Evolutionary conservation across 2,113 vertebrate species (phyloP).

Genomic region (Stigmatopora nigra): DNA sequence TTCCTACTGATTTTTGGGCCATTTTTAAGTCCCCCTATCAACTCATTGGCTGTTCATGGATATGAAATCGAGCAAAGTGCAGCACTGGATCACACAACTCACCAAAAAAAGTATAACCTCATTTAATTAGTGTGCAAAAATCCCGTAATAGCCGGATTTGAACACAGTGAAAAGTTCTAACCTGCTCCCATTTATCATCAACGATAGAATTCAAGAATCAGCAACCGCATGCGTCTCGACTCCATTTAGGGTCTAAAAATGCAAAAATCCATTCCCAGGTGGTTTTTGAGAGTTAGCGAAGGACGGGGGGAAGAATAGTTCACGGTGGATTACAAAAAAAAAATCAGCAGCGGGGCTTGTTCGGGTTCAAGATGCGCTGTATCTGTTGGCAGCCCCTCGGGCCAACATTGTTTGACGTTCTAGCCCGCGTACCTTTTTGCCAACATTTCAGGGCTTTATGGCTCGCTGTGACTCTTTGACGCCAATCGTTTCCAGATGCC

Average conservation of each 20-base stretch:
- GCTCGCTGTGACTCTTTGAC: slow-evolving; percentile 69
- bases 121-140: too few relatives aligned
- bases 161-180: too few relatives aligned
- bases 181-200: too few relatives aligned
- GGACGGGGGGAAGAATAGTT: slow-evolving; percentile 36
- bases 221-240: slow-evolving; percentile 42
- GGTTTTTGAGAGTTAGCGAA: slow-evolving; percentile 38
- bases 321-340: slow-evolving; percentile 57
- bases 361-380: slow-evolving; percentile 69
- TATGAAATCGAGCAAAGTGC: too few relatives aligned
- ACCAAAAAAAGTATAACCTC: too few relatives aligned
- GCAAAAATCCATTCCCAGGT: slow-evolving; percentile 58
- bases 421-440: slow-evolving; percentile 64
- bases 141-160: too few relatives aligned
- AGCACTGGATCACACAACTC: too few relatives aligned
- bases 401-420: slow-evolving; percentile 69
- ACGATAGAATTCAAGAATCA: too few relatives aligned
- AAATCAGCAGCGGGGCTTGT: slow-evolving; percentile 61
- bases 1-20: too few relatives aligned
- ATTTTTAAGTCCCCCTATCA: too few relatives aligned
- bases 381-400: slow-evolving; percentile 68
- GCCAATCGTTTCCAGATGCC: slow-evolving; percentile 75
- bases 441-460: slow-evolving; percentile 71
- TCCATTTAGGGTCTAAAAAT: slow-evolving; percentile 66
- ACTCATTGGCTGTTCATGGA: too few relatives aligned